Base-by-base conservation (phyloP, 2,888 invertebrate genomes). In the Hedya salicella region DNA sequence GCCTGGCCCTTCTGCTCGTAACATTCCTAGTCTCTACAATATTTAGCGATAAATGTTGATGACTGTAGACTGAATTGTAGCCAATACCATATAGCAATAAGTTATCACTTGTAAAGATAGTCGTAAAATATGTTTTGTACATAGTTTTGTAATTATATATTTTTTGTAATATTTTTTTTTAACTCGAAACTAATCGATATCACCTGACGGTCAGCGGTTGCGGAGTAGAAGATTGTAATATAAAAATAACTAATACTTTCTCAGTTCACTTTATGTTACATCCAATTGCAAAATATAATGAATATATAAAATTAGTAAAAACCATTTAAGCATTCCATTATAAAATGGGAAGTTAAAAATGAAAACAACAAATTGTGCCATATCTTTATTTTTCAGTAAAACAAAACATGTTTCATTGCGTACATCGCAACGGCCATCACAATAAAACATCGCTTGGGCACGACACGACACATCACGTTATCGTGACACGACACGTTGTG, bases 361-460 rank as follows among this genome's bases (percentile, higher is more conserved):
- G 73, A 69, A 73, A 59, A 63, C 54, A 60, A 52, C 42, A 61
- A 60, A 80, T 86, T 88, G 88, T 89, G 88, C 87, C 87, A 86
- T 86, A 85, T 84, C 73, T 88, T 88, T 87, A 84, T 85, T 84
- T 80, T 82, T 83, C 77, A 78, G 76, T 81, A 77, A 85, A 87
- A 87, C 84, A 87, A 85, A 81, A 81, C 81, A 82, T 77, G 69
- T 70, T 74, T 85, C 83, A 85, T 83, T 85, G 85, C 86, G 76
- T 74, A 75, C 83, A 79, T 82, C 82, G 80, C 83, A 83, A 78
- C 75, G 69, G 75, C 73, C 71, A 66, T 69, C 73, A 70, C 70
- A 71, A 72, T 69, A 74, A 72, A 73, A 71, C 69, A 71, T 52
- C 44, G 48, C 68, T 54, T 16, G 54, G n/a, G 60, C 49, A 40